Evolutionary conservation across 37 sponge, comb jelly and placozoan species (phyloP).

Genomic region (Hormiphora californensis): DNA sequence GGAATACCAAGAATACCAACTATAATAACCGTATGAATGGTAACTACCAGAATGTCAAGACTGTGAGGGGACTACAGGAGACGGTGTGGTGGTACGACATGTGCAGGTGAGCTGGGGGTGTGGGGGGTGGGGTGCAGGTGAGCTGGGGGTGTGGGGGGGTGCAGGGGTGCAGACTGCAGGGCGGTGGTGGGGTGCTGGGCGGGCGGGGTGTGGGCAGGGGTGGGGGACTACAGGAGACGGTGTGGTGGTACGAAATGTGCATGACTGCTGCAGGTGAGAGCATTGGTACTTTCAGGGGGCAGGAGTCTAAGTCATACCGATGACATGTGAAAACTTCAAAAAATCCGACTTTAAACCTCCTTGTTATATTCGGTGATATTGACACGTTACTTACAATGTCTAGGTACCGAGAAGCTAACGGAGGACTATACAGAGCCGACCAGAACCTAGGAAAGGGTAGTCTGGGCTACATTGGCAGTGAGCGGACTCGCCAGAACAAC

Average conservation of each 20-base stretch:
- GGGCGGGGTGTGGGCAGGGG: slow-evolving; percentile 25
- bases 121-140: background rate
- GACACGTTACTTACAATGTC: background rate
- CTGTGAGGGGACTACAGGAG: slow-evolving; percentile 82
- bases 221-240: slow-evolving; percentile 77
- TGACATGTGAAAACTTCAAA: no score
- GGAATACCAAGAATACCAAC: slow-evolving; percentile 42
- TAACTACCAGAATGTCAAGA: slow-evolving; percentile 51
- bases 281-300: no score
- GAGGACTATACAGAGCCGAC: slow-evolving; percentile 90
- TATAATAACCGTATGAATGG: slow-evolving; percentile 44
- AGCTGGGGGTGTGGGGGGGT: no score
- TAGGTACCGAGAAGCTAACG: background rate
- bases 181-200: no score
- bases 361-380: no score
- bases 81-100: slow-evolving; percentile 75
- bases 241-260: slow-evolving; percentile 76
- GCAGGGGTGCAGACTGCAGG: no score
- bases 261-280: no score
- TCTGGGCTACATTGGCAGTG: slow-evolving; percentile 68
- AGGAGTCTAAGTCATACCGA: no score
- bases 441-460: slow-evolving; percentile 62
- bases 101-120: slow-evolving; percentile 56
- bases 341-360: no score
- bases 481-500: slow-evolving; percentile 90